Percentiles rank a stretch among this genome's conserved stretches.
phyloP scores from a whole-genome alignment of 1,140 invertebrate genomes.

The Ephestia elutella region DNA sequence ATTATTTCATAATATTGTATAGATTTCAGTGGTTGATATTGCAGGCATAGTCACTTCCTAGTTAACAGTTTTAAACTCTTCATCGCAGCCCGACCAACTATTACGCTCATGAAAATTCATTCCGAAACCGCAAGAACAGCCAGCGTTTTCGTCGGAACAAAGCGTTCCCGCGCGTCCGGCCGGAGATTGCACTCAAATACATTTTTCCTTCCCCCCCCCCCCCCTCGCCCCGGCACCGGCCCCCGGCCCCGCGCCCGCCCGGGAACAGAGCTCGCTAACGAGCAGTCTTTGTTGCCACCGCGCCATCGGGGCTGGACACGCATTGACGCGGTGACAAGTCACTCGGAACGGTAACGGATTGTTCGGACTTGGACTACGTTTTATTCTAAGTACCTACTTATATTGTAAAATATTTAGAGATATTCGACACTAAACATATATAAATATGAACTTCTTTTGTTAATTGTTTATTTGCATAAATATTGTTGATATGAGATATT shows the following conservation, averaged over 20 bases:
- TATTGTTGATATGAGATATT: too few relatives aligned
- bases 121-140: background rate
- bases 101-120: background rate
- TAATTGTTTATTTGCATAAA: too few relatives aligned
- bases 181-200: slow-evolving; percentile 35
- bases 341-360: background rate
- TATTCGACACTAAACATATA: too few relatives aligned
- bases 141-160: background rate
- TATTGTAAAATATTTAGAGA: too few relatives aligned
- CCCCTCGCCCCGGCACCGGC: background rate
- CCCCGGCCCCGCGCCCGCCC: background rate
- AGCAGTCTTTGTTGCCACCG: background rate
- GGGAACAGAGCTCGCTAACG: background rate
- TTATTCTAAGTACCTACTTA: too few relatives aligned
- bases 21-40: too few relatives aligned
- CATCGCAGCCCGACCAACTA: background rate
- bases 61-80: background rate
- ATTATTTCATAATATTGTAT: too few relatives aligned
- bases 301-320: background rate
- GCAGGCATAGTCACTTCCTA: too few relatives aligned
- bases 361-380: background rate
- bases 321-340: background rate
- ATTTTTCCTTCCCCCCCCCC: slow-evolving; percentile 24
- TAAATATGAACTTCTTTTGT: too few relatives aligned
- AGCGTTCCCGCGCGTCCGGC: slow-evolving; percentile 9